These are phyloP conservation scores for Melanotaenia maccullochi DNA, from an alignment of 2,797 vertebrate species.

Conservation along the genomic window DNA sequence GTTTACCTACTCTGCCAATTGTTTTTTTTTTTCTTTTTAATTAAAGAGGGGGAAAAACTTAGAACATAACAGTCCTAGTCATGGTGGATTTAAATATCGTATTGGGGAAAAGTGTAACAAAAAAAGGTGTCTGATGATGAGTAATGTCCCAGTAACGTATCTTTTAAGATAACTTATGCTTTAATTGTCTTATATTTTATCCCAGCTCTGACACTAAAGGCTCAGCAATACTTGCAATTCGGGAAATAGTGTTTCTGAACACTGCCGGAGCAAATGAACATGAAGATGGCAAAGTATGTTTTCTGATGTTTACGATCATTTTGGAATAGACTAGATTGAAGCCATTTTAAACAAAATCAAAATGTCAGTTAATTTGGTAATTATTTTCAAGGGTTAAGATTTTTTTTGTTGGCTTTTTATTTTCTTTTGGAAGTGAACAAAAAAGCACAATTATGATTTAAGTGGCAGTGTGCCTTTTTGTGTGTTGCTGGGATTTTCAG, in stretches of 20 bases:
- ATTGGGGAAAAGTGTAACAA: no score
- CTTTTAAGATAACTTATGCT: conserved; percentile 1
- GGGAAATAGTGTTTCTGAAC: conserved; percentile 13
- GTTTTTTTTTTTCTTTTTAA: conserved; percentile 13
- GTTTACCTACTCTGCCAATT: conserved; percentile 59
- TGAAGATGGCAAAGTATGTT: background rate
- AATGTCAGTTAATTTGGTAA: conserved; percentile 2
- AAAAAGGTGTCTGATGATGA: background rate
- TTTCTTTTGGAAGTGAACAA: conserved; percentile 26
- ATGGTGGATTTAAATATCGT: conserved; percentile 25
- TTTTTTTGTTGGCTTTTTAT: no score
- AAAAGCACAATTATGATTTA: background rate
- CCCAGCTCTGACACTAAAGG: background rate
- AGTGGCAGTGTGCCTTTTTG: conserved; percentile 42
- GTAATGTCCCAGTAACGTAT: conserved; percentile 2
- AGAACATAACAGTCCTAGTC: conserved; percentile 17
- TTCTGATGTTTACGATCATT: background rate
- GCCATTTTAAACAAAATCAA: conserved; percentile 1
- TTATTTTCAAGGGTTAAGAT: conserved; percentile 4
- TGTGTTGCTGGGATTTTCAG: conserved; percentile 29
- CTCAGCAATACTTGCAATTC: conserved; percentile 1
- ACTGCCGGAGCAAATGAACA: conserved; percentile 3
- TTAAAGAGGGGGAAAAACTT: background rate
- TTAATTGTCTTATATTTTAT: conserved; percentile 10
- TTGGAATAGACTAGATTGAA: background rate